Base-by-base conservation (phyloP, 1,140 invertebrate genomes). In the Mizuhopecten yessoensis region DNA sequence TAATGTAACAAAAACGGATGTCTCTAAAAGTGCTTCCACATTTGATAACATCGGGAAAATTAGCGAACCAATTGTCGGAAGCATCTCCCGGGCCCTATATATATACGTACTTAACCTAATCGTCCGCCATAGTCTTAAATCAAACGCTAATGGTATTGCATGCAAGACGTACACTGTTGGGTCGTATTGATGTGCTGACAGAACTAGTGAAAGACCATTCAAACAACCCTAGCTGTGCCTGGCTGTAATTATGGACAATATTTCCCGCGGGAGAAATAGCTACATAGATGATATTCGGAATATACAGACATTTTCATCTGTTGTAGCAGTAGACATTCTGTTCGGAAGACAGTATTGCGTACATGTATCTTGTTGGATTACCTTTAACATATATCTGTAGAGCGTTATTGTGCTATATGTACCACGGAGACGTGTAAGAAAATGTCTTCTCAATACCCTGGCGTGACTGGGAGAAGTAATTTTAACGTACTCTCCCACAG, bases 31-130 rank as follows among this genome's bases (percentile, higher is more conserved):
- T 75, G 57, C 57, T 75, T 75, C 17, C 9, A 23, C 23, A 75
- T 75, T 75, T 75, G n/a, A 75, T 75, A 75, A 75, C 57, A 29
- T 75, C 17, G 57, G 29, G 57, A 7, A 75, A 75, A 75, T 75
- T n/a, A 29, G 57, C n/a, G 23, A 1, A 29, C n/a, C 1, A 29
- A 29, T 75, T 29, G 57, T 17, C 11, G 23, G 23, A 75, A 75
- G 1, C 57, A 75, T 75, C 29, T 17, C 23, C 9, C 45, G 9
- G 29, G 2, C 57, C n/a, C n/a, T 29, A 75, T 75, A n/a, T n/a
- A n/a, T 75, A 75, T n/a, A 75, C 23, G 29, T 75, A 29, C 23
- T n/a, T n/a, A n/a, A n/a, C n/a, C 3, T n/a, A 75, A 75, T 5
- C 17, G 11, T 75, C 57, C 1, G 23, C 5, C n/a, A 11, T 29